Conservation (phyloP, 2,113 vertebrate genomes). For the Chloebia gouldiae region DNA sequence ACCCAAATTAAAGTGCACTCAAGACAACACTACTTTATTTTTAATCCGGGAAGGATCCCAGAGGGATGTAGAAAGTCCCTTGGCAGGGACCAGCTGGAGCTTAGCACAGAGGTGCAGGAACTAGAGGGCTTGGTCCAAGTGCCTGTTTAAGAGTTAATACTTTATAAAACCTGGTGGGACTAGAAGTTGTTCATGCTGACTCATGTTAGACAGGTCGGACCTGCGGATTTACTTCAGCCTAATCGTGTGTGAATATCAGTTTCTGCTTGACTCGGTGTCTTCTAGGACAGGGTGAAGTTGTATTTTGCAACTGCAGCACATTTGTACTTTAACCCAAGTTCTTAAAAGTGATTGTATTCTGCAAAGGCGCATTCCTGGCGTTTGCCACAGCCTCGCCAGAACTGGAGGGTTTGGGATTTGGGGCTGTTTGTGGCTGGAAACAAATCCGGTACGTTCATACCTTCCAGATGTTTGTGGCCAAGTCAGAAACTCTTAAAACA, state of each 20-base stretch:
- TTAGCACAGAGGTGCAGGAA: neutral
- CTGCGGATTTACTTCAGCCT: neutral
- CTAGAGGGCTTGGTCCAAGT: neutral
- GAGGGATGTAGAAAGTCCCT: neutral
- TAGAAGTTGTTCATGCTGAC: neutral
- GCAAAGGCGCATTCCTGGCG: neutral
- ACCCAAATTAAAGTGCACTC: neutral
- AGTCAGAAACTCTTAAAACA: neutral
- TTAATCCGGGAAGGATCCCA: neutral
- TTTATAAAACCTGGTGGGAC: neutral
- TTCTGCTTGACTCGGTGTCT: neutral
- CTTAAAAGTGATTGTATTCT: neutral
- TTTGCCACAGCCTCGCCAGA: constrained; percentile 16
- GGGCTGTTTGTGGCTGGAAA: constrained; percentile 22
- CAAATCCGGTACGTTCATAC: constrained; percentile 27
- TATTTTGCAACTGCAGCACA: neutral
- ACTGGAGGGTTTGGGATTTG: neutral
- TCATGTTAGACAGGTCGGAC: neutral
- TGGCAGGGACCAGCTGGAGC: neutral
- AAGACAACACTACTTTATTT: neutral
- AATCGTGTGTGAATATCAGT: neutral
- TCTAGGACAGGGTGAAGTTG: neutral
- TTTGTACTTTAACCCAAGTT: neutral
- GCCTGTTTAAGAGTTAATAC: neutral
- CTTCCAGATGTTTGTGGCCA: constrained; percentile 34